Percentiles rank a stretch among this genome's conserved stretches.
phyloP scores from a whole-genome alignment of 2,888 invertebrate genomes.

The Argynnis bischoffii region DNA sequence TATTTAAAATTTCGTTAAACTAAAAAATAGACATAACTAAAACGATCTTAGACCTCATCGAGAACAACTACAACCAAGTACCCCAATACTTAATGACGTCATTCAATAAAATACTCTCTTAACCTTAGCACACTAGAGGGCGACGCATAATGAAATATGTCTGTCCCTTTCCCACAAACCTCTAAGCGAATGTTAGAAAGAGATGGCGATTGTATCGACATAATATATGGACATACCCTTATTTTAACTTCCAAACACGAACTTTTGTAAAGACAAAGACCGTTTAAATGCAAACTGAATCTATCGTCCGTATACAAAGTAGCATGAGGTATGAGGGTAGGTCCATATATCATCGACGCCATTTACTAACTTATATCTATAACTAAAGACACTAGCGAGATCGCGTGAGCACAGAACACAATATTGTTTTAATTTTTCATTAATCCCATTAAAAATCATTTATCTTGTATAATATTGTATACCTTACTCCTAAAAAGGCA shows the following conservation, averaged over 20 bases:
- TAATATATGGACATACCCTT: constrained; percentile 42
- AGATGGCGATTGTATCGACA: constrained; percentile 27
- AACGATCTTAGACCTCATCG: constrained; percentile 9
- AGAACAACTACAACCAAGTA: constrained; percentile 20
- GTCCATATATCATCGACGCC: constrained; percentile 13
- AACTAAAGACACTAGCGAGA: constrained; percentile 81
- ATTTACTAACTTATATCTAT: constrained; percentile 71
- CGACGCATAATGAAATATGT: constrained; percentile 43
- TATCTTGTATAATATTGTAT: constrained; percentile 47
- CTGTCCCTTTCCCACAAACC: constrained; percentile 42
- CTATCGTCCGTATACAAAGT: no score
- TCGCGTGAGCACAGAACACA: constrained; percentile 81
- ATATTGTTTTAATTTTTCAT: constrained; percentile 40
- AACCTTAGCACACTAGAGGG: constrained; percentile 49
- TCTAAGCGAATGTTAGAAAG: constrained; percentile 51
- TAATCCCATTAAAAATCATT: constrained; percentile 20
- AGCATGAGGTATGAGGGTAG: constrained; percentile 9
- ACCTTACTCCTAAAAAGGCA: constrained; percentile 74
- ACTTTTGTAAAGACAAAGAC: constrained; percentile 47
- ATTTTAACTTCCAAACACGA: constrained; percentile 54
- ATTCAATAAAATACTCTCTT: constrained; percentile 27
- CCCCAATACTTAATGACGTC: constrained; percentile 21
- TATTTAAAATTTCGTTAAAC: constrained; percentile 3
- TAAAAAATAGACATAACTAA: constrained; percentile 5
- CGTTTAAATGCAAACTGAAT: no score